A percentile compares a stretch with the other conserved stretches of the same genome.
Evolutionary conservation across 2,113 vertebrate species (phyloP).

Genomic region (Sprattus sprattus): DNA sequence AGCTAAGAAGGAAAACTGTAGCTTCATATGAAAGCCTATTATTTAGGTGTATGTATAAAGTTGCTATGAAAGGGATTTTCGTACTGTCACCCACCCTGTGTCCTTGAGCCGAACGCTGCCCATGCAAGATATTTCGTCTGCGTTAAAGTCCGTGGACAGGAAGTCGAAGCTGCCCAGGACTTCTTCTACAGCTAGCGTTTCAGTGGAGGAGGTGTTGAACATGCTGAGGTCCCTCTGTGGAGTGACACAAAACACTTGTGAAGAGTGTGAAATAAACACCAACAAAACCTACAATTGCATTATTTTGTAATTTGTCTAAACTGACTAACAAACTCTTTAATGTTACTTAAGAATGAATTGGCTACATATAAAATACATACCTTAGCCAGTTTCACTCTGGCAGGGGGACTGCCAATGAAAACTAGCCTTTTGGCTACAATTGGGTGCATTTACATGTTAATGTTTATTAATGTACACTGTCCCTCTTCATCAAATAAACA

Average conservation of each 20-base stretch:
- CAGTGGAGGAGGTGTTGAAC: conserved; percentile 70
- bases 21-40: not conserved
- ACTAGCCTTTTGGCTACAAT: too few species aligned
- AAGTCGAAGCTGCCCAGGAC: conserved; percentile 93
- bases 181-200: conserved; percentile 86
- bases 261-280: not conserved
- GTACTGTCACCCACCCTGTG: conserved; percentile 67
- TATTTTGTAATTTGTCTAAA: not conserved
- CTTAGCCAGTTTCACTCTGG: not conserved
- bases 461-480: too few species aligned
- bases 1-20: not conserved
- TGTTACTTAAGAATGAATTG: not conserved
- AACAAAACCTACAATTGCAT: not conserved
- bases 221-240: conserved; percentile 66
- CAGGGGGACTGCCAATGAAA: too few species aligned
- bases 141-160: conserved; percentile 77
- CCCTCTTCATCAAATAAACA: too few species aligned
- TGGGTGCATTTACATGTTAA: too few species aligned
- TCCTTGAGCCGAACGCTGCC: conserved; percentile 77
- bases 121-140: conserved; percentile 77
- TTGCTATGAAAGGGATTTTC: not conserved
- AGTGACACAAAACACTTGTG: not conserved
- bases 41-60: not conserved
- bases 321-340: not conserved
- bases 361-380: not conserved